Percentiles rank a stretch among this genome's conserved stretches.
phyloP scores from a whole-genome alignment of 2,113 vertebrate species.

The Todiramphus chloris region DNA sequence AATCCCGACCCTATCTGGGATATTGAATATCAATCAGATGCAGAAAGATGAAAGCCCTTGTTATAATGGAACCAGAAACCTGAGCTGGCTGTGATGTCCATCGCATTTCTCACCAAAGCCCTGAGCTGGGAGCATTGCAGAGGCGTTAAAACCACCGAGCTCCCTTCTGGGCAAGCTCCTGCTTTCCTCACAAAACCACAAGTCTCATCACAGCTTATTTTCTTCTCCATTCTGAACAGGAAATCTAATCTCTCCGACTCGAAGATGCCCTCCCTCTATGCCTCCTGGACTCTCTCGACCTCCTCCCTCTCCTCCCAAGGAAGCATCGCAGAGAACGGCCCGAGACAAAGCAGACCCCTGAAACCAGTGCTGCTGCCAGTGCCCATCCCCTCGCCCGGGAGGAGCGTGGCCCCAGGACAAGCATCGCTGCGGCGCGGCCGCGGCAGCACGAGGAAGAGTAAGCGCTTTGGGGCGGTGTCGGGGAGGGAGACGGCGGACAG shows the following conservation, averaged over 20 bases:
- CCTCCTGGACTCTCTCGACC: slow-evolving; percentile 75
- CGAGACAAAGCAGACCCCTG: slow-evolving; percentile 54
- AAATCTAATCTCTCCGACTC: slow-evolving; percentile 66
- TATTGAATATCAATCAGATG: not conserved
- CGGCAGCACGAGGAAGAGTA: slow-evolving; percentile 74
- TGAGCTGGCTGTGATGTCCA: not conserved
- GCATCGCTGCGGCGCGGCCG: slow-evolving; percentile 66
- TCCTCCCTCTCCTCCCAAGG: slow-evolving; percentile 79
- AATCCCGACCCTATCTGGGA: not conserved
- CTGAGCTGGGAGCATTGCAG: not conserved
- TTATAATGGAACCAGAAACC: not conserved
- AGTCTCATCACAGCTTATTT: not conserved
- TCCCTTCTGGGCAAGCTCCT: not conserved
- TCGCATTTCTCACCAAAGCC: not conserved
- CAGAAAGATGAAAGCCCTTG: not conserved
- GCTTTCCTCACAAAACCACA: not conserved
- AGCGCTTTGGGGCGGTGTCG: not conserved
- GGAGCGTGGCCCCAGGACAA: not conserved
- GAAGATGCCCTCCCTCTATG: slow-evolving; percentile 65
- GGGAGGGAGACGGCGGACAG: accelerated
- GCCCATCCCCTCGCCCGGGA: slow-evolving; percentile 31
- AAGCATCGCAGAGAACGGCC: slow-evolving; percentile 63
- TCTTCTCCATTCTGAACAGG: slow-evolving; percentile 22
- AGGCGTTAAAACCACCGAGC: accelerated
- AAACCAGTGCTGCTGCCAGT: slow-evolving; percentile 70